phyloP scores from a whole-genome alignment of 2,113 vertebrate genomes.

The Zosterops pallidus region DNA sequence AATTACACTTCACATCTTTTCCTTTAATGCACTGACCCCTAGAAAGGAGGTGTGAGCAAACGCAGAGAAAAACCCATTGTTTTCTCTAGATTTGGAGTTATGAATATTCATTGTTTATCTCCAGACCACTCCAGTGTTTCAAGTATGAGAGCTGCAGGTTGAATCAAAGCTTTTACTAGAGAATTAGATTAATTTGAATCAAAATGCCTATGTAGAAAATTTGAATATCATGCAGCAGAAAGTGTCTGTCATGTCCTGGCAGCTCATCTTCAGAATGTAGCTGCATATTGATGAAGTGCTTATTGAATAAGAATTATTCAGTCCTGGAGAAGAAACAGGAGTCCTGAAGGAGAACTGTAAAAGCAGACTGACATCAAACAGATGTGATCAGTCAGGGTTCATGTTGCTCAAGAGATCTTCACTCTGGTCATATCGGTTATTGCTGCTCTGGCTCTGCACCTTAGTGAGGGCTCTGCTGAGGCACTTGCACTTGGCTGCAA shows the following conservation, averaged over 20 bases:
- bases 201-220: neutral
- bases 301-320: neutral
- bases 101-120: neutral
- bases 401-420: neutral
- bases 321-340: neutral
- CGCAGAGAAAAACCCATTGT: accelerated
- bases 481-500: neutral
- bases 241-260: neutral
- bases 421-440: accelerated
- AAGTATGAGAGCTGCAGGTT: neutral
- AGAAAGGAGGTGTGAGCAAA: neutral
- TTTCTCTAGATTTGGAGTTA: neutral
- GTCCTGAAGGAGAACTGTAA: neutral
- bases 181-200: neutral
- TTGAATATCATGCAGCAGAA: neutral
- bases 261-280: neutral
- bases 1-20: neutral
- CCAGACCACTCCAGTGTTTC: neutral
- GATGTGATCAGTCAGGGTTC: neutral
- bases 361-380: neutral
- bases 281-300: neutral
- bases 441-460: neutral
- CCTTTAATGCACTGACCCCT: neutral
- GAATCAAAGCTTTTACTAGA: neutral
- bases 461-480: neutral